Conservation (phyloP, 2,113 vertebrate species). For the Polyodon spathula region DNA sequence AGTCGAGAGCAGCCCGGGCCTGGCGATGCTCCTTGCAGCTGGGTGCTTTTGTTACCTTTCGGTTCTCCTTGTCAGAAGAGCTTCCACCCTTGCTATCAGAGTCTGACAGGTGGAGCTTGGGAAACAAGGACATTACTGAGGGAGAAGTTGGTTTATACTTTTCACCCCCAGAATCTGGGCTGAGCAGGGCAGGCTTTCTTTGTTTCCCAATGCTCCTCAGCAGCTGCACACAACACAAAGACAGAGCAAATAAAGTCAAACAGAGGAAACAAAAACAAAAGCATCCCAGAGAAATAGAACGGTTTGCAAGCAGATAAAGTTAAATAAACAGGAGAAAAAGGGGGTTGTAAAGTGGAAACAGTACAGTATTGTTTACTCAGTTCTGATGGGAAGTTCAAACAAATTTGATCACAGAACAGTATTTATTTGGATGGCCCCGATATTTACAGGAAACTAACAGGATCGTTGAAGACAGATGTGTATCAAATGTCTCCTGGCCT, state of each 20-base stretch:
- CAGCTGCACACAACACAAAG: conserved; percentile 33
- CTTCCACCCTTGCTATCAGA: background rate
- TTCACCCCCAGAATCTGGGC: background rate
- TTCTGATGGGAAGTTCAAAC: too few relatives aligned
- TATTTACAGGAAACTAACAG: too few relatives aligned
- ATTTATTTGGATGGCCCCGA: too few relatives aligned
- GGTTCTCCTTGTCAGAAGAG: background rate
- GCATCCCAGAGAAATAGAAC: too few relatives aligned
- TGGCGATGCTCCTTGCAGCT: background rate
- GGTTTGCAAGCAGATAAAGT: too few relatives aligned
- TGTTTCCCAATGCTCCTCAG: conserved; percentile 32
- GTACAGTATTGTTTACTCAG: too few relatives aligned
- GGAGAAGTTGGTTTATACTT: rapidly evolving
- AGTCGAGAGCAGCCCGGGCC: background rate
- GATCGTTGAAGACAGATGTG: too few relatives aligned
- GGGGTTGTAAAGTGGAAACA: too few relatives aligned
- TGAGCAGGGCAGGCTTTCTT: background rate
- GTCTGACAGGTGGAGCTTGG: background rate
- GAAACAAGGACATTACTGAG: background rate
- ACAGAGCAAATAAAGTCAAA: background rate
- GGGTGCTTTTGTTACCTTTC: too few relatives aligned
- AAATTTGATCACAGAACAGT: too few relatives aligned
- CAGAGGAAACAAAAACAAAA: background rate
- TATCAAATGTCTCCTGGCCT: too few relatives aligned
- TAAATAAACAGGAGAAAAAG: too few relatives aligned